Evolutionary conservation across 2,113 vertebrate species (phyloP).

Genomic region (Rafetus swinhoei): DNA sequence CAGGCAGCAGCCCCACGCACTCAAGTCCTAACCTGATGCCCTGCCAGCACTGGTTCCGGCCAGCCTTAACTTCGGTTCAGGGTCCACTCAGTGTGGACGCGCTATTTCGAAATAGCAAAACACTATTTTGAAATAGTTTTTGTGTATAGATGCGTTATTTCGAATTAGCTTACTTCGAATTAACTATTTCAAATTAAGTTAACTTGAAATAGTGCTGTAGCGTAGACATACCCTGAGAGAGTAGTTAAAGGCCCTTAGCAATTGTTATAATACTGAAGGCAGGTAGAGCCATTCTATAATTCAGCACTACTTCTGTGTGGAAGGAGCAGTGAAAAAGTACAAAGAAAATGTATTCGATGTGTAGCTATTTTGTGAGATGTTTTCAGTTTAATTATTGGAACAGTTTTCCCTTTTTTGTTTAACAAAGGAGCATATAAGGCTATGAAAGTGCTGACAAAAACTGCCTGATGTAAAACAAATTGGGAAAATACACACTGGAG

Average conservation of each 20-base stretch:
- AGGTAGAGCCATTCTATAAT: constrained; percentile 10
- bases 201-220: no score
- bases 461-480: neutral
- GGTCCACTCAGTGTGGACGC: no score
- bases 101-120: no score
- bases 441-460: constrained; percentile 12
- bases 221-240: neutral
- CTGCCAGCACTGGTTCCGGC: no score
- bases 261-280: constrained; percentile 7
- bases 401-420: constrained; percentile 30
- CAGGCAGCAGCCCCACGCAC: no score
- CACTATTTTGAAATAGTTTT: no score
- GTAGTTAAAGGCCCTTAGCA: neutral
- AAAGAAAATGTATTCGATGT: constrained; percentile 11
- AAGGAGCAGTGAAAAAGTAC: neutral
- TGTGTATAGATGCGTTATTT: no score
- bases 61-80: no score
- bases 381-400: constrained; percentile 45
- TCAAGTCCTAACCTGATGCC: no score
- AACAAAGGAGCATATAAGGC: neutral
- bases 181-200: no score
- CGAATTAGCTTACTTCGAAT: no score
- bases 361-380: constrained; percentile 36
- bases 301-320: constrained; percentile 24
- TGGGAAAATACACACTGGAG: constrained; percentile 1